Evolutionary conservation across 2,888 invertebrate genomes (phyloP), one percentile per base, ranked within the genome.

Genomic region (Scaeva pyrastri): DNA sequence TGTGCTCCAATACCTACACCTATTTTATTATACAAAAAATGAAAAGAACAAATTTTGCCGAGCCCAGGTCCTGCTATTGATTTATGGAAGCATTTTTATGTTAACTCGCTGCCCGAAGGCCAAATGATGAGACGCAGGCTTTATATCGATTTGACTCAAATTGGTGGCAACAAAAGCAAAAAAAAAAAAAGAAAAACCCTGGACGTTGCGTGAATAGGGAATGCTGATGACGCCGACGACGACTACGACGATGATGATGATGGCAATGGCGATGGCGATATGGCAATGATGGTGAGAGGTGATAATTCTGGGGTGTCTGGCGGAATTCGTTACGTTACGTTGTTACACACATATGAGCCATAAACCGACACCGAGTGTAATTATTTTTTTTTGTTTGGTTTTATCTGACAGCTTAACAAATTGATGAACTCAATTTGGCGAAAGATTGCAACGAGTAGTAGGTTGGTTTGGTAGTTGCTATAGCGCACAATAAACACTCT

Each of bases 371-470:
- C 70, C 62, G 73, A 78, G 36, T 70, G 77, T 82, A 82, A 86
- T 81, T 86, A 82, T 82, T 72, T 62, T 31, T 45, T 73, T 41
- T 62, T 86, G 66, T 86, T 86, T 86, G 82, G 82, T 82, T 86
- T 86, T 86, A 86, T 86, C 86, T 82, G 86, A 82, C 86, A 86
- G 82, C 73, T 77, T 74, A 86, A 86, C 70, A 86, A 86, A 86
- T 86, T 86, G 82, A 86, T 86, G 86, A 86, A 81, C 86, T 82
- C 82, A 86, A 86, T 86, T 86, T 86, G 58, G 50, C 64, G 11
- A 70, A 71, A 77, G 77, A 81, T 81, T 82, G 86, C 52, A 55
- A 41, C 43, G 56, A 45, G 39, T 52, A n/a, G n/a, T n/a, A n/a
- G n/a, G n/a, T n/a, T n/a, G n/a, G n/a, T n/a, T n/a, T n/a, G n/a